Evolutionary conservation across 1,140 invertebrate genomes (phyloP), one percentile per base, ranked within the genome.

Genomic region (Frieseomelitta varia): DNA sequence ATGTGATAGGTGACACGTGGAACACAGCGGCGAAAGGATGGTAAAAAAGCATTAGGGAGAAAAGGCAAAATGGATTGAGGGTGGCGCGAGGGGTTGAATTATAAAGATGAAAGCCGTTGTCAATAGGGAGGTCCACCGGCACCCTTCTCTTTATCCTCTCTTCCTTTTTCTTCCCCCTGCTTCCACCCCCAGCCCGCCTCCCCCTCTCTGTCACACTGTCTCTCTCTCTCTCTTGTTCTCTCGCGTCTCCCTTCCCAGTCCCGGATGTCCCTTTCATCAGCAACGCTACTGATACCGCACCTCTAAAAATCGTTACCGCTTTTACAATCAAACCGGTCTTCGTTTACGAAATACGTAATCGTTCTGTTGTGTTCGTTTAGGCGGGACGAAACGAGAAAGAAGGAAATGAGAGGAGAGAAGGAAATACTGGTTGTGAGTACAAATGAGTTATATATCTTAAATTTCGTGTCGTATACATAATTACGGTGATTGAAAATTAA

Each of bases 71-170:
- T 92, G 92, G 92, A 93, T 92, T 85, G 90, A 93, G 92, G 92
- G 92, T 93, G 91, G 88, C 84, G 88, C 88, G 89, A 92, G 93
- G 92, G 92, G 92, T 92, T 92, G 93, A 93, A 93, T 93, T 93
- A 93, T 93, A 93, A 93, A 93, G 93, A 93, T 93, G 93, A 93
- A 93, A 93, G 93, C 92, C 91, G 91, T 93, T 93, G 92, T 93
- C 92, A 93, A 93, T 92, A 92, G 91, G 91, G 88, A 91, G 87
- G 86, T 82, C 87, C 84, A 91, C 90, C 88, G 90, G 87, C 89
- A 88, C 87, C 85, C 91, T 91, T 91, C 90, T 88, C 88, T 91
- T 92, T 92, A 91, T 89, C 87, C 88, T 90, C 86, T 90, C 84
- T 92, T 87, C 75, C 81, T 71, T 78, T 71, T 83, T 78, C 75